These are phyloP conservation scores for Mycalesis mineus DNA, from an alignment of 2,888 invertebrate species.

Conservation along the genomic window DNA sequence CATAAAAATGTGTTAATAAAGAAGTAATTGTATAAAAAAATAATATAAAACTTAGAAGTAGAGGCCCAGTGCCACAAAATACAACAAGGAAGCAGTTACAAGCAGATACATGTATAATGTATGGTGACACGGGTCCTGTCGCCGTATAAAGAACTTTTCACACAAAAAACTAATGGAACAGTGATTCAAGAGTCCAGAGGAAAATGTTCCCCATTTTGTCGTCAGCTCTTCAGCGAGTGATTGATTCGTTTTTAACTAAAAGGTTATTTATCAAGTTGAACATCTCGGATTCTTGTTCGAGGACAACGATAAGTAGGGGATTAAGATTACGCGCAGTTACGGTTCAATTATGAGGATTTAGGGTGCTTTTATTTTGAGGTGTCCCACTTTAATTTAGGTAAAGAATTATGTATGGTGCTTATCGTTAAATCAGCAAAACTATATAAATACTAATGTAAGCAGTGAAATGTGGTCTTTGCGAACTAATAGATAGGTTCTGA, in stretches of 20 bases:
- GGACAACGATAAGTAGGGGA: conserved; percentile 17
- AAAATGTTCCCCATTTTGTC: conserved; percentile 26
- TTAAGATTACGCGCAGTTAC: conserved; percentile 16
- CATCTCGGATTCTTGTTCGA: conserved; percentile 28
- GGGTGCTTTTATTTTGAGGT: not conserved
- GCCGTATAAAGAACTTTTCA: conserved; percentile 22
- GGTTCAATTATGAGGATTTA: conserved; percentile 14
- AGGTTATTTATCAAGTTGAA: conserved; percentile 33
- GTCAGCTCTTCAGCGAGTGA: conserved; percentile 30
- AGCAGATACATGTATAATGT: not conserved
- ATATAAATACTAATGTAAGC: too few relatives aligned
- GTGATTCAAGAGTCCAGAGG: conserved; percentile 26
- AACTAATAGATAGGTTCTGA: too few relatives aligned
- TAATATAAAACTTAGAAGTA: too few relatives aligned
- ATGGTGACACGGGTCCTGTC: conserved; percentile 24
- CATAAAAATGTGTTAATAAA: too few relatives aligned
- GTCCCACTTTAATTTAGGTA: too few relatives aligned
- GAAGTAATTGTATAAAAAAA: too few relatives aligned
- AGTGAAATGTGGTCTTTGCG: too few relatives aligned
- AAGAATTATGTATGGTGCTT: too few relatives aligned
- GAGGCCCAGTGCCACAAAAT: not conserved
- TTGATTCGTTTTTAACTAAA: conserved; percentile 35
- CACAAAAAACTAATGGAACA: conserved; percentile 30
- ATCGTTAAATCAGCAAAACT: too few relatives aligned
- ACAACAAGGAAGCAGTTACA: not conserved